A percentile compares a stretch with the other conserved stretches of the same genome.
Conservation (phyloP, 2,797 vertebrate genomes). For the Sebastes hopkinsi region DNA sequence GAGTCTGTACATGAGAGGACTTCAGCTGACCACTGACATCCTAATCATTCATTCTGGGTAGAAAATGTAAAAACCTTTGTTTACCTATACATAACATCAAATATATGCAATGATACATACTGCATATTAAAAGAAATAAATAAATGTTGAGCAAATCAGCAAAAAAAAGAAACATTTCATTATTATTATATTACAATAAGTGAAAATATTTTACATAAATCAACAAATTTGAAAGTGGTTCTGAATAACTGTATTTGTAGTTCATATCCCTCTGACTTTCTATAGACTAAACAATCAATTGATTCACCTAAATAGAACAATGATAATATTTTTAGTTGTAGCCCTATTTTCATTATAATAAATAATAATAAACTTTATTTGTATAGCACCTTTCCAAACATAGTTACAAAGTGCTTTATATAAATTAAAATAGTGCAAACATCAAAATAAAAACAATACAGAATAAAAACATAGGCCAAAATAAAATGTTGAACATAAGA, state of each 20-base stretch:
- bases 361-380: no score
- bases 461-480: no score
- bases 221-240: no score
- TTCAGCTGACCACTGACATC: background rate
- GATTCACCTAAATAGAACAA: background rate
- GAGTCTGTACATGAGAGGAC: background rate
- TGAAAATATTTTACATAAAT: background rate
- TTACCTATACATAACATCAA: fast-evolving
- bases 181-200: background rate
- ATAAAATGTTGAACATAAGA: no score
- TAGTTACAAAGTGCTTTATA: no score
- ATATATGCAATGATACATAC: no score
- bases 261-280: background rate
- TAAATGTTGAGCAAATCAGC: background rate
- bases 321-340: background rate
- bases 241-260: fast-evolving
- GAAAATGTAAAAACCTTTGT: background rate
- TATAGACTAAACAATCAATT: background rate
- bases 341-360: background rate
- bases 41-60: background rate
- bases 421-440: no score
- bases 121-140: no score
- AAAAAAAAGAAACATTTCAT: background rate
- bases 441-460: no score
- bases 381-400: no score